Evolutionary conservation across 2,113 vertebrate species (phyloP).

Genomic region (Tragelaphus strepsiceros): DNA sequence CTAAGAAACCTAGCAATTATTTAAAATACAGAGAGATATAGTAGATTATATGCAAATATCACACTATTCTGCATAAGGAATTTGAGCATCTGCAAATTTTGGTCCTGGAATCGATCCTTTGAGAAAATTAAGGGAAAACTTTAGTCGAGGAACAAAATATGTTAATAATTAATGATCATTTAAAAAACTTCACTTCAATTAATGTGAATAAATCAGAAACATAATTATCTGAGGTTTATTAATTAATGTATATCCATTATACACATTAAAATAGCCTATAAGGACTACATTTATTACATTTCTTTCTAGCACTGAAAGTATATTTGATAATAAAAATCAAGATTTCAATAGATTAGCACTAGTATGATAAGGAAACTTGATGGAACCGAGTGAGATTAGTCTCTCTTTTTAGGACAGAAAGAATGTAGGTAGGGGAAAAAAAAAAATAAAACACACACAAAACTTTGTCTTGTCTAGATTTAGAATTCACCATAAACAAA

Average conservation of each 20-base stretch:
- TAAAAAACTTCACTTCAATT: background rate
- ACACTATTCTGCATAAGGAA: background rate
- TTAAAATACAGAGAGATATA: background rate
- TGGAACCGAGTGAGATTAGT: background rate
- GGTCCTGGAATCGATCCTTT: background rate
- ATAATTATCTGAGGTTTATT: background rate
- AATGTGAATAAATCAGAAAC: background rate
- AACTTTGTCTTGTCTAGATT: background rate
- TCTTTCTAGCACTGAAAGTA: background rate
- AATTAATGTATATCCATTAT: background rate
- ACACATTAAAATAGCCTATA: background rate
- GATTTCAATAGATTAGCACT: background rate
- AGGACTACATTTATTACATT: background rate
- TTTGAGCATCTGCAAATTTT: background rate
- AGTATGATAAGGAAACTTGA: background rate
- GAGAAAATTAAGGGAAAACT: background rate
- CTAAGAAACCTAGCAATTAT: background rate
- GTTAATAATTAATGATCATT: background rate
- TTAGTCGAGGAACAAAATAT: background rate
- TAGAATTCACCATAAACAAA: background rate
- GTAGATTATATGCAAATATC: background rate
- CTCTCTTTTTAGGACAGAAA: background rate
- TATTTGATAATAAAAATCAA: background rate
- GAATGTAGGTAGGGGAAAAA: background rate
- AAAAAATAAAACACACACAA: too few species aligned